Evolutionary conservation across 2,797 vertebrate species (phyloP), one percentile per base, ranked within the genome.

Genomic region (Pristis pectinata): DNA sequence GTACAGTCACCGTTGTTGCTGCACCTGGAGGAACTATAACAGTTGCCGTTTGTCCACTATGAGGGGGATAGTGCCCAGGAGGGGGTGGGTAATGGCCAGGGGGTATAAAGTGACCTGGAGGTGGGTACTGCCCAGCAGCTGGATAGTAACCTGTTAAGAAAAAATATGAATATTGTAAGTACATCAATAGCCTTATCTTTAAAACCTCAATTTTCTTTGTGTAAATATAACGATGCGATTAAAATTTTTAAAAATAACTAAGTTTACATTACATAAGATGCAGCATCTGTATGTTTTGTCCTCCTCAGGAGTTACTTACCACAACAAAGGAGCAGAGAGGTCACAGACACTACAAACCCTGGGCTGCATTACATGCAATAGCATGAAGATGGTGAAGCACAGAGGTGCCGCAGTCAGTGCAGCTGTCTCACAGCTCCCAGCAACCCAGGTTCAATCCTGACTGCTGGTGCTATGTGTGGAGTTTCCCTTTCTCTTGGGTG

Each of bases 1-100:
- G 97, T 91, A 99, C 98, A 0, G 99, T 99, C 96, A 99, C 98
- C 0, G 98, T 99, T 95, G 99, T 98, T 95, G 98, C 97, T 0
- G 98, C 96, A 59, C 98, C 98, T 0, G 98, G 98, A 0, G 99
- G 98, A 44, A 98, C 97, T 1, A 99, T 96, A 94, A 99, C 98
- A 0, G 98, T 98, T 1, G 98, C 98, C 0, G 98, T 98, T 96
- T 99, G 99, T 95, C 98, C 97, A 0, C 98, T 96, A 0, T 98
- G 97, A 59, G 98, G 97, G 19, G 94, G 95, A 82, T 95, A 96
- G 94, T 96, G 97, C 94, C 97, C 98, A 0, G 96, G 95, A 92
- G 96, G 96, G 76, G 97, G 96, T 44, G 97, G 96, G 94, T 95
- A 98, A 95, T 95, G 98, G 87, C 97, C 98, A 6, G 97, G 97